phyloP scores from a whole-genome alignment of 2,113 vertebrate genomes.

The Hyla sarda region DNA sequence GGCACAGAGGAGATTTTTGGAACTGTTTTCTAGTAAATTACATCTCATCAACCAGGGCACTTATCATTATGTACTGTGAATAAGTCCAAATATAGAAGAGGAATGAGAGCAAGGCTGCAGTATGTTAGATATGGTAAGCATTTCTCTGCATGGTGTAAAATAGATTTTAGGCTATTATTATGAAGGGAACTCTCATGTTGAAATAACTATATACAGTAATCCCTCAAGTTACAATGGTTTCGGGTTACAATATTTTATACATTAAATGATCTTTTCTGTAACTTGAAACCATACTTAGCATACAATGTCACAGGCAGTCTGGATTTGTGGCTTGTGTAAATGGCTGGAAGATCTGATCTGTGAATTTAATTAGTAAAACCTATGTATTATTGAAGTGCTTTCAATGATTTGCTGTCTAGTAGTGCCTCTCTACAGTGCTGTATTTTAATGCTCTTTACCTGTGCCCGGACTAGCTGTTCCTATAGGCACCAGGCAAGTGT shows the following conservation, averaged over 20 bases:
- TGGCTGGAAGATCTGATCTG: too few species aligned
- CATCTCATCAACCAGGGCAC: conserved; percentile 35
- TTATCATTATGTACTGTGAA: conserved; percentile 40
- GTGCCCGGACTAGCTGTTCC: too few species aligned
- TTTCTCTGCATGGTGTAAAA: neutral
- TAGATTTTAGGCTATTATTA: neutral
- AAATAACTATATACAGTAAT: too few species aligned
- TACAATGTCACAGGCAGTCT: too few species aligned
- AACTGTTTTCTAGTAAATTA: conserved; percentile 44
- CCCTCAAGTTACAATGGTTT: neutral
- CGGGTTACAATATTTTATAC: neutral
- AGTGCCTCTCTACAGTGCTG: too few species aligned
- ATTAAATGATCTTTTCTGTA: too few species aligned
- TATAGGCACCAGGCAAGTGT: too few species aligned
- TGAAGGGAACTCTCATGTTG: neutral
- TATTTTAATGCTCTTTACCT: too few species aligned
- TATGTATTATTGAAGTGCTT: too few species aligned
- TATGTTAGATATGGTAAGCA: neutral
- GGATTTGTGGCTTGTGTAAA: too few species aligned
- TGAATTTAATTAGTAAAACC: neutral
- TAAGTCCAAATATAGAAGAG: conserved; percentile 24
- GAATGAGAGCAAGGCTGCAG: neutral
- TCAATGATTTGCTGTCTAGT: too few species aligned
- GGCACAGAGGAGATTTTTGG: conserved; percentile 25
- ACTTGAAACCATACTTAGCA: too few species aligned